These are phyloP conservation scores for Numenius phaeopus DNA, from an alignment of 2,797 vertebrate species.

Conservation along the genomic window DNA sequence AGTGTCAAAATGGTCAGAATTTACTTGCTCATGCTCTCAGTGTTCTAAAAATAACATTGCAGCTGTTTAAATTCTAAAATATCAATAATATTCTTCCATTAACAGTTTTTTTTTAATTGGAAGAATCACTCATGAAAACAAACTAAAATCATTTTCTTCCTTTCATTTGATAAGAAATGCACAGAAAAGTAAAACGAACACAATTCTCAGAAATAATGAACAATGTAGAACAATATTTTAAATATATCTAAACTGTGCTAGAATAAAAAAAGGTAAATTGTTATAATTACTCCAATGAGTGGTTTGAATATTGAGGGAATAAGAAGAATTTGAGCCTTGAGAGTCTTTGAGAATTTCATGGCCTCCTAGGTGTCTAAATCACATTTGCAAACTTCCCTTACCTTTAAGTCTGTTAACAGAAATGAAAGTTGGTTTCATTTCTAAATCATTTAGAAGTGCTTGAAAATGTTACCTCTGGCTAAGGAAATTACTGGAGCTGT, in stretches of 20 bases:
- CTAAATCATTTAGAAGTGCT: not conserved
- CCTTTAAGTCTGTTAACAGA: not conserved
- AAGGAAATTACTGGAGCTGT: not conserved
- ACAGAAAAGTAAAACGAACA: not conserved
- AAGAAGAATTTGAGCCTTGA: not conserved
- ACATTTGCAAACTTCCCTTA: not conserved
- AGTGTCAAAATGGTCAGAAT: not conserved
- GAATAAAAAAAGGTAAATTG: not conserved
- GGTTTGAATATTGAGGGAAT: not conserved
- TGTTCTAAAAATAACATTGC: not conserved
- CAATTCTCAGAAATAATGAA: not conserved
- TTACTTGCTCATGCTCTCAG: not conserved
- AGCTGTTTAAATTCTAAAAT: not conserved
- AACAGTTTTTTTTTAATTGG: not conserved
- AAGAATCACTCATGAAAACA: not conserved
- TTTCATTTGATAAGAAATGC: not conserved
- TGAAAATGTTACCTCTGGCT: not conserved
- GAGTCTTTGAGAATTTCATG: not conserved
- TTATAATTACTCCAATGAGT: not conserved
- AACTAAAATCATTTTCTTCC: not conserved
- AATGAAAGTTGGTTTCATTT: not conserved
- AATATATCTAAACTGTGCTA: not conserved
- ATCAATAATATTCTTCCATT: not conserved
- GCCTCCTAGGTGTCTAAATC: not conserved
- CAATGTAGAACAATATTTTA: not conserved